Conservation (phyloP, 2,113 vertebrate genomes). For the Panthera leo region DNA sequence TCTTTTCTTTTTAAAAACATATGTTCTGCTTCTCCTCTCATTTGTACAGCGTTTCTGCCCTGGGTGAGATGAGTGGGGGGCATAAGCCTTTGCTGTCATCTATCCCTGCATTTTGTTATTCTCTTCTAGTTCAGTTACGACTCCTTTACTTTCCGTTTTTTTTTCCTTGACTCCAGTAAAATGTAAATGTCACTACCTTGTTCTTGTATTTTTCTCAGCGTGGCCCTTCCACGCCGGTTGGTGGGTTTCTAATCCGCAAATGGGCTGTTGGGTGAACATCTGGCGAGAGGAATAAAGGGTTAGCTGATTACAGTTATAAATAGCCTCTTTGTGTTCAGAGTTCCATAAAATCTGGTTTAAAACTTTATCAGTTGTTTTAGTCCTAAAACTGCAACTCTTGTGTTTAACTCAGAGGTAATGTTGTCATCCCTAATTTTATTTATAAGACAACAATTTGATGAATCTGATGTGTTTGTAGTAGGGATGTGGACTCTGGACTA, state of each 20-base stretch:
- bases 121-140: not conserved
- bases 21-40: not conserved
- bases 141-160: not conserved
- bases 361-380: not conserved
- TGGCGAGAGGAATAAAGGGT: not conserved
- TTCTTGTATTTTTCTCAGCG: conserved; percentile 6
- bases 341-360: not conserved
- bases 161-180: conserved; percentile 12
- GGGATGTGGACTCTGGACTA: not conserved
- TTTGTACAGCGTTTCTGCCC: not conserved
- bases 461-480: not conserved
- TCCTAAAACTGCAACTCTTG: not conserved
- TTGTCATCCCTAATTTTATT: not conserved
- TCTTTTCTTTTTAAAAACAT: not conserved
- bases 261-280: not conserved
- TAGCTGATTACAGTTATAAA: not conserved
- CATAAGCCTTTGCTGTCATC: not conserved
- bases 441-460: not conserved
- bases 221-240: not conserved
- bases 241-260: not conserved
- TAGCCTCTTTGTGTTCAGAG: not conserved
- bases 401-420: not conserved
- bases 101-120: not conserved
- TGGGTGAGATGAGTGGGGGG: not conserved
- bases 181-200: not conserved